Evolutionary conservation across 2,888 invertebrate genomes (phyloP), one percentile per base, ranked within the genome.

Genomic region (Mesoligia furuncula): DNA sequence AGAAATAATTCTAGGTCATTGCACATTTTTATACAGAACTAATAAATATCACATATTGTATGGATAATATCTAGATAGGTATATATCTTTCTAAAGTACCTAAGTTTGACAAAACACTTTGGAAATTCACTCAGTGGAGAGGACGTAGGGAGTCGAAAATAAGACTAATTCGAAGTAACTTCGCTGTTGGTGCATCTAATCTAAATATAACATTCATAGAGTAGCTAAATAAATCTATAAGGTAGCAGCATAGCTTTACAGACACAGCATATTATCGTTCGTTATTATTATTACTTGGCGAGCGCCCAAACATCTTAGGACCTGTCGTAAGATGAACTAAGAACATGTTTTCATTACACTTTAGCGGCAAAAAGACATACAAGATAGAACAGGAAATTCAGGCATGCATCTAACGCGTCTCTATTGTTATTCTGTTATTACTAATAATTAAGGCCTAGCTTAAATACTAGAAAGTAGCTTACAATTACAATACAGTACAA

Each of bases 161-260:
- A 75, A 86, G 62, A 82, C 42, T 9, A 75, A n/a, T 68, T 68
- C 54, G 71, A 79, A 39, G 57, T 76, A 62, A 81, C 75, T 81
- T 69, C 74, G 62, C 79, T 73, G 82, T 81, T 84, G 83, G 85
- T 86, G 81, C 79, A 85, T 77, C 84, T 78, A 61, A 79, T 84
- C 87, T 90, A 89, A 85, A 84, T 86, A 87, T 88, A 90, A 75
- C 27, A 48, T 84, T 83, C 85, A 86, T 87, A 87, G 87, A 83
- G 81, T 68, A 73, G 73, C 80, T 84, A 89, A 85, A 85, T 86
- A 83, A 86, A 86, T 83, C 80, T 73, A 59, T 75, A 75, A 59
- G 67, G 31, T 65, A 57, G 31, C 27, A 76, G 72, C 75, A 75
- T 78, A 73, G 66, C 65, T 80, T 79, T 48, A 78, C 68, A 81